A percentile compares a stretch with the other conserved stretches of the same genome.
Evolutionary conservation across 2,113 vertebrate species (phyloP).

Genomic region (Macroglossus sobrinus): DNA sequence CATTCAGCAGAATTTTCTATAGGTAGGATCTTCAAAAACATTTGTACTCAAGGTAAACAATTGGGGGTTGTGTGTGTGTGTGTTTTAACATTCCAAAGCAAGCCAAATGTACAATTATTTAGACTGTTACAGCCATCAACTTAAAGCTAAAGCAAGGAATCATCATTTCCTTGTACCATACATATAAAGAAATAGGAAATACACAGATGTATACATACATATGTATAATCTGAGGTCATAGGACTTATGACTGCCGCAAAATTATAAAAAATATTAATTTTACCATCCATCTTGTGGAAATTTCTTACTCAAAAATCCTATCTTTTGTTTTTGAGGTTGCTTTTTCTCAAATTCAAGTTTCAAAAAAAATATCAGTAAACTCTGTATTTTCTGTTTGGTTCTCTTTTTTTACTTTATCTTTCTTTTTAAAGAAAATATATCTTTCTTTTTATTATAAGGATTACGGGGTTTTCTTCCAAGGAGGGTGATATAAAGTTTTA

Average conservation of each 20-base stretch:
- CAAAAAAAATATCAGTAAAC: neutral
- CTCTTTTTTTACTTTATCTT: neutral
- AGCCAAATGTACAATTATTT: neutral
- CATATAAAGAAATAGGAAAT: neutral
- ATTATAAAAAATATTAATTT: neutral
- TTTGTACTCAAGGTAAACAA: neutral
- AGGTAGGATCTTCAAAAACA: neutral
- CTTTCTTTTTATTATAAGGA: neutral
- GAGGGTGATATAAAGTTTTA: neutral
- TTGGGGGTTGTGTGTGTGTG: neutral
- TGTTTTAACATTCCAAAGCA: slow-evolving; percentile 40
- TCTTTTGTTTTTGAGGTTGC: slow-evolving; percentile 27
- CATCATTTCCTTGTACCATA: neutral
- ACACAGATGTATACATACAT: neutral
- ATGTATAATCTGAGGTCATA: neutral
- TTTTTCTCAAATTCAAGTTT: slow-evolving; percentile 33
- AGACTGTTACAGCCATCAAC: neutral
- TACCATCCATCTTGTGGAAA: slow-evolving; percentile 1
- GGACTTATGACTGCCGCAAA: neutral
- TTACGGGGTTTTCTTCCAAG: neutral
- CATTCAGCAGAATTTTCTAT: slow-evolving; percentile 6
- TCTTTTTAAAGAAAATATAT: neutral
- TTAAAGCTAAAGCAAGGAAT: slow-evolving; percentile 20
- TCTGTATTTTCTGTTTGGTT: neutral
- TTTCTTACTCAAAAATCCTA: neutral